phyloP scores from a whole-genome alignment of 2,888 invertebrate species.

The Campoletis raptor region DNA sequence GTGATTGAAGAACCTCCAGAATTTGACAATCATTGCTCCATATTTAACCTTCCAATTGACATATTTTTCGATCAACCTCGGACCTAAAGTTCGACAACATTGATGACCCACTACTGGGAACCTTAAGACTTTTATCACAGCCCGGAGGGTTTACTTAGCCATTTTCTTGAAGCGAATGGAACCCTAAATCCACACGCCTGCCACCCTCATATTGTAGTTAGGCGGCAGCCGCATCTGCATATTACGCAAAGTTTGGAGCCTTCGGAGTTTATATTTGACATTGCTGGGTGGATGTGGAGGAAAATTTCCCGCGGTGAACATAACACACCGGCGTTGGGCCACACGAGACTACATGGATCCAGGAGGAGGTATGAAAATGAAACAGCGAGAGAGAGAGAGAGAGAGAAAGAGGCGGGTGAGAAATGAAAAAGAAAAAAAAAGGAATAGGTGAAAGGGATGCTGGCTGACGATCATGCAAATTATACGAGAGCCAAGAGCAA shows the following conservation, averaged over 20 bases:
- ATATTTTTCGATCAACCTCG: not conserved
- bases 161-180: slow-evolving; percentile 42
- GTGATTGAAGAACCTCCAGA: not conserved
- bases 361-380: slow-evolving; percentile 36
- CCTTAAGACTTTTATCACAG: slow-evolving; percentile 9
- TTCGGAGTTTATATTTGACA: slow-evolving; percentile 59
- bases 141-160: not conserved
- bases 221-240: slow-evolving; percentile 46
- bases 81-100: not conserved
- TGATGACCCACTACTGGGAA: slow-evolving; percentile 4
- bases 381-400: slow-evolving; percentile 46
- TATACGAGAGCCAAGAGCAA: slow-evolving; percentile 45
- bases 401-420: not conserved
- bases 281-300: slow-evolving; percentile 41
- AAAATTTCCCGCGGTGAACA: slow-evolving; percentile 48
- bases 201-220: slow-evolving; percentile 3
- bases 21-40: not conserved
- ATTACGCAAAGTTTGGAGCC: slow-evolving; percentile 52
- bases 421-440: slow-evolving; percentile 26
- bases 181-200: slow-evolving; percentile 2
- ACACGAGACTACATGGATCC: slow-evolving; percentile 15
- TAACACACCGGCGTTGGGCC: slow-evolving; percentile 37
- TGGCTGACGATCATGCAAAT: slow-evolving; percentile 59
- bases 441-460: slow-evolving; percentile 45
- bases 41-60: not conserved